Evolutionary conservation across 1,140 invertebrate species (phyloP), one percentile per base, ranked within the genome.

Genomic region (Drosophila nannoptera): DNA sequence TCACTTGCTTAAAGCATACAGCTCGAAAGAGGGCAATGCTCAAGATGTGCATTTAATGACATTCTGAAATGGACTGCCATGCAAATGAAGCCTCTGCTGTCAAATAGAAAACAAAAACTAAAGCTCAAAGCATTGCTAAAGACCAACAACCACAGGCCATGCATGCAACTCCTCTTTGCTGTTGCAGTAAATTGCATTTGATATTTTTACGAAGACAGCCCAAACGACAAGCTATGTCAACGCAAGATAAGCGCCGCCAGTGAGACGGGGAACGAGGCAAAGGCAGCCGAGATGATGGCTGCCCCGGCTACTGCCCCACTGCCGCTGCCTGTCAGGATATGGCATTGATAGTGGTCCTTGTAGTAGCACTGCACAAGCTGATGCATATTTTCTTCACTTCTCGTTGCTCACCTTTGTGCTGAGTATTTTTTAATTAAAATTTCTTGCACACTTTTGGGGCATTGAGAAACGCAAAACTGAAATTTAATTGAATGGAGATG

Each of bases 151-250:
- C 5, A 5, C 11, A 12, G 40, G 8, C 50, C 46, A 11, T 33
- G 33, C 32, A 14, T 38, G 52, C 43, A 22, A 29, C 33, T 66
- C 29, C 36, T 58, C 8, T 55, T 75, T 68, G 54, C 49, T 58
- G 48, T 66, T 76, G 70, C 73, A 71, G 68, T 77, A 84, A 84
- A 77, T 84, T 77, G 58, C 58, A 80, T 81, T 86, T 80, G 70
- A 75, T 86, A 84, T 84, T 77, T 80, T 78, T 81, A 84, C 69
- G 74, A 84, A 73, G 70, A 75, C 73, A 75, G 69, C 46, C 55
- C 58, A 75, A 84, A 71, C 73, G 80, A 84, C 80, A 84, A 84
- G 81, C 74, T 81, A 81, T 84, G 81, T 86, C 81, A 86, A 72
- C 81, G 77, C 58, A 72, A 84, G 81, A 84, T 84, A 84, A 86